phyloP scores from a whole-genome alignment of 2,888 invertebrate genomes.

The Spodoptera littoralis region DNA sequence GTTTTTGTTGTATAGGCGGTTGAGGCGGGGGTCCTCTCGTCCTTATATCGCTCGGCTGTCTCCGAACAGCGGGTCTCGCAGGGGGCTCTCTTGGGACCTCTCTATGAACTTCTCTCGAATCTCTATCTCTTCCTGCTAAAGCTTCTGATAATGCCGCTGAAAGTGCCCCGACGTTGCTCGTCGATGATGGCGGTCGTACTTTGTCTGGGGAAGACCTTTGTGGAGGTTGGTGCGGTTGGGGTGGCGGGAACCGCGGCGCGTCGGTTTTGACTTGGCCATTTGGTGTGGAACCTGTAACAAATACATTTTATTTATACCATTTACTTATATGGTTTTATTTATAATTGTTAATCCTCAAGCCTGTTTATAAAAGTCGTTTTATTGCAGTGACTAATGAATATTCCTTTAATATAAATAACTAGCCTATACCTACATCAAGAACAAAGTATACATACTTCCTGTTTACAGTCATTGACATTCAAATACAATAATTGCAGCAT shows the following conservation, averaged over 20 bases:
- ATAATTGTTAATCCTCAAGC: too few species aligned
- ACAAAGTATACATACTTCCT: too few species aligned
- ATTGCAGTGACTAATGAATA: too few species aligned
- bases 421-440: too few species aligned
- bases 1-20: constrained; percentile 92
- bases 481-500: constrained; percentile 5
- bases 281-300: constrained; percentile 72
- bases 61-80: constrained; percentile 70
- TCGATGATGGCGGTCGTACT: constrained; percentile 63
- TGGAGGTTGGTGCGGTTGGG: constrained; percentile 67
- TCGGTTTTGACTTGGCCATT: constrained; percentile 81
- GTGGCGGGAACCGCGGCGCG: constrained; percentile 76
- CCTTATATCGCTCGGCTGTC: constrained; percentile 81
- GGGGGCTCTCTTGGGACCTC: constrained; percentile 70
- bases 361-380: too few species aligned
- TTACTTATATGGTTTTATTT: too few species aligned
- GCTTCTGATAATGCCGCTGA: constrained; percentile 80
- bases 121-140: constrained; percentile 69
- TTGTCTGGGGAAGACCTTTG: constrained; percentile 78
- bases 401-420: too few species aligned
- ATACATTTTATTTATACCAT: too few species aligned
- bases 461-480: not conserved
- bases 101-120: constrained; percentile 76
- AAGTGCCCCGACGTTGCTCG: constrained; percentile 74
- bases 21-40: constrained; percentile 94